A percentile compares a stretch with the other conserved stretches of the same genome.
phyloP scores from a whole-genome alignment of 35 echinoderm and acorn worm species.

The Anneissia japonica region DNA sequence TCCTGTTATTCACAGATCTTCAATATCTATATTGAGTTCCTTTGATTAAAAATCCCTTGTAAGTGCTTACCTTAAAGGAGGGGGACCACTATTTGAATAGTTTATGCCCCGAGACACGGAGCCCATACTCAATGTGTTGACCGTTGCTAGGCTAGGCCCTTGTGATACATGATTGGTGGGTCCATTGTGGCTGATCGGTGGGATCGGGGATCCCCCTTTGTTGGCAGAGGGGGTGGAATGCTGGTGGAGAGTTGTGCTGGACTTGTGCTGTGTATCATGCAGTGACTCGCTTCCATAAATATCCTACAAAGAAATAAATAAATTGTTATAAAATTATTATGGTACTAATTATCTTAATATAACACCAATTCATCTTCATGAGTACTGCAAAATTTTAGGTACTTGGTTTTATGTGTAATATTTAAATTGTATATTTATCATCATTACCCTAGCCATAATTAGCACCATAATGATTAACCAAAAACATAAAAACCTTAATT shows the following conservation, averaged over 20 bases:
- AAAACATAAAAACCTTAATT: not conserved
- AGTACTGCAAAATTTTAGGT: too few relatives aligned
- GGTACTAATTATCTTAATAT: too few relatives aligned
- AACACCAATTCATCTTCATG: too few relatives aligned
- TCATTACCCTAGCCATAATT: too few relatives aligned
- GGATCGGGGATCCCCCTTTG: conserved; percentile 35
- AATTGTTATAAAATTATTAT: too few relatives aligned
- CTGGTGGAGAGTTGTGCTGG: not conserved
- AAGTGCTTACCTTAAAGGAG: conserved; percentile 64
- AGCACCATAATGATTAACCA: too few relatives aligned
- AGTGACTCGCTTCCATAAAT: not conserved
- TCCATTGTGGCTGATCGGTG: conserved; percentile 50
- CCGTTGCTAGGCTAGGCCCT: conserved; percentile 28
- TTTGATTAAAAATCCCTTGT: too few relatives aligned
- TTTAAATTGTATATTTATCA: too few relatives aligned
- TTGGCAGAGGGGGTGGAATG: conserved; percentile 48
- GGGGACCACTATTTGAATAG: conserved; percentile 48
- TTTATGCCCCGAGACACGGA: not conserved
- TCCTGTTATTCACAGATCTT: too few relatives aligned
- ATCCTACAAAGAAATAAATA: not conserved
- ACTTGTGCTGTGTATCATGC: not conserved
- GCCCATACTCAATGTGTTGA: conserved; percentile 28
- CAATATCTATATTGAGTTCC: too few relatives aligned
- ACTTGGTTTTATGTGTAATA: too few relatives aligned
- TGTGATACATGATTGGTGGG: conserved; percentile 36